These are phyloP conservation scores for Ceriagrion tenellum DNA, from an alignment of 2,888 invertebrate species.

Conservation along the genomic window DNA sequence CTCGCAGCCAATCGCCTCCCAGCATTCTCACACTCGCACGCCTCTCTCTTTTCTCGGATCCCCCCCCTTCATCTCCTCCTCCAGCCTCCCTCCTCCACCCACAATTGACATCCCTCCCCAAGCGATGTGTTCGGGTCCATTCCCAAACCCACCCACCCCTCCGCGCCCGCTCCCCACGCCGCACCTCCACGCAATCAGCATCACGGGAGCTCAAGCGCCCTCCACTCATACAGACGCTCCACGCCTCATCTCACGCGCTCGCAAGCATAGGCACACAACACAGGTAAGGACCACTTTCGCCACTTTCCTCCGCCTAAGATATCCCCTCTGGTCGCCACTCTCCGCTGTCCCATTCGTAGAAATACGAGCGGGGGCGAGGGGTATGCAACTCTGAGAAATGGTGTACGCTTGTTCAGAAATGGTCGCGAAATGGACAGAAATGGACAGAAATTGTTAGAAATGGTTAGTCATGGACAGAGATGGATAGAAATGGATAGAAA, in stretches of 20 bases:
- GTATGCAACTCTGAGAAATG: too few species aligned
- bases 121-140: background rate
- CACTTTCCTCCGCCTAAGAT: background rate
- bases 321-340: background rate
- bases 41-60: background rate
- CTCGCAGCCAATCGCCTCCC: constrained; percentile 6
- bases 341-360: constrained; percentile 41
- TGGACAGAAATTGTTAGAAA: too few species aligned
- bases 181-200: constrained; percentile 52
- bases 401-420: too few species aligned
- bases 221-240: background rate
- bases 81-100: background rate
- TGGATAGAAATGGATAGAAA: too few species aligned
- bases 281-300: too few species aligned
- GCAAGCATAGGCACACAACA: background rate
- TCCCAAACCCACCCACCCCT: background rate
- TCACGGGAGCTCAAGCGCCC: background rate
- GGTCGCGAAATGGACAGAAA: too few species aligned
- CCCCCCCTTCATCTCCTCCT: background rate
- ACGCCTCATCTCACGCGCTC: background rate
- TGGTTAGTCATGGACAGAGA: too few species aligned
- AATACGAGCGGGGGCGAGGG: constrained; percentile 42
- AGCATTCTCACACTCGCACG: background rate
- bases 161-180: background rate
- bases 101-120: background rate